A percentile compares a stretch with the other conserved stretches of the same genome.
These are phyloP conservation scores for Podilymbus podiceps DNA, from an alignment of 2,113 vertebrate species.

Conservation along the genomic window DNA sequence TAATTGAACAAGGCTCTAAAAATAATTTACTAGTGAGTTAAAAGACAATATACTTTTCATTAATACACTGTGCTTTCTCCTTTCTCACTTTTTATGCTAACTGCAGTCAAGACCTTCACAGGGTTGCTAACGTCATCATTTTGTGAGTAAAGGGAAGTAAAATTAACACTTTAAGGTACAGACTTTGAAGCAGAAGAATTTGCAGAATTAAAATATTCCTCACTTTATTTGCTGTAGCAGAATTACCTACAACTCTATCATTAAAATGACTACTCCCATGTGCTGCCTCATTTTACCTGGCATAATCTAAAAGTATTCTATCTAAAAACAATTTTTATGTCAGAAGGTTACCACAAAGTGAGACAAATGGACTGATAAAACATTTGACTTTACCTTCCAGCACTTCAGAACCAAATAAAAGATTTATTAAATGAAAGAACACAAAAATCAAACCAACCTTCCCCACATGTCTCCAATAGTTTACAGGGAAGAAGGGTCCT, in stretches of 20 bases:
- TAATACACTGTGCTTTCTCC: not conserved
- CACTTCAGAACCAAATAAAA: not conserved
- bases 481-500: not conserved
- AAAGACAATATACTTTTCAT: not conserved
- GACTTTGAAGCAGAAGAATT: not conserved
- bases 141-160: not conserved
- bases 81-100: not conserved
- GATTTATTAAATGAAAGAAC: not conserved
- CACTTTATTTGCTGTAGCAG: not conserved
- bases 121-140: not conserved
- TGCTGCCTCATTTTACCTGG: not conserved
- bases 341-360: accelerated
- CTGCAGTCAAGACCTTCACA: not conserved
- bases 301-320: not conserved
- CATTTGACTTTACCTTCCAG: not conserved
- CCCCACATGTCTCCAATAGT: not conserved
- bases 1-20: not conserved
- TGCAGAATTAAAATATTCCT: not conserved
- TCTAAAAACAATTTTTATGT: not conserved
- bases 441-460: not conserved
- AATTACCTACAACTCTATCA: not conserved
- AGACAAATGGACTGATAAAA: not conserved
- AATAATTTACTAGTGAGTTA: not conserved
- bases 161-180: not conserved
- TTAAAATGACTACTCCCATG: not conserved